Conservation (phyloP, 2,797 vertebrate genomes). For the Otus scops region DNA sequence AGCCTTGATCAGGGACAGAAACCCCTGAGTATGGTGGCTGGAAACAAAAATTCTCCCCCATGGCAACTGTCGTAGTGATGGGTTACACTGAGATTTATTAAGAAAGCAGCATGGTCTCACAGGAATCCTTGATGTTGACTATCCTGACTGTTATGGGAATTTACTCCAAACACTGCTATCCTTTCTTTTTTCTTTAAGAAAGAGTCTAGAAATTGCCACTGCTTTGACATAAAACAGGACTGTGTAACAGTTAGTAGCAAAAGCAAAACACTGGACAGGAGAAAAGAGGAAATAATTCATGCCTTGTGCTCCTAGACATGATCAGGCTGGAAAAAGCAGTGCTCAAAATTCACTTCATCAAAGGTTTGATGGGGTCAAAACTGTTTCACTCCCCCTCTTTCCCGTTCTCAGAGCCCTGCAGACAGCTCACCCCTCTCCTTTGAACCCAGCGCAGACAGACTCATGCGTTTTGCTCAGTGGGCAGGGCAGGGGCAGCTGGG, state of each 20-base stretch:
- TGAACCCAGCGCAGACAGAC: rapidly evolving
- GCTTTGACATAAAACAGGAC: neutral
- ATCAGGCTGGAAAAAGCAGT: neutral
- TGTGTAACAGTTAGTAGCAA: neutral
- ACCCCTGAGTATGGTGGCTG: neutral
- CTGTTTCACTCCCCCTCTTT: neutral
- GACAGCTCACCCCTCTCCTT: neutral
- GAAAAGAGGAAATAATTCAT: neutral
- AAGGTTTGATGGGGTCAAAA: neutral
- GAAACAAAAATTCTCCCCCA: neutral
- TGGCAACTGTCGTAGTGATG: rapidly evolving
- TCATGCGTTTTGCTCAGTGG: neutral
- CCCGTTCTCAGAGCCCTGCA: neutral
- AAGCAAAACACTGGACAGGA: neutral
- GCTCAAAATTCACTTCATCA: neutral
- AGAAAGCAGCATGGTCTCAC: neutral
- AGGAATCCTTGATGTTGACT: neutral
- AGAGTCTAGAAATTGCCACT: neutral
- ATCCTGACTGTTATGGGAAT: neutral
- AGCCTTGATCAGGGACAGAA: neutral
- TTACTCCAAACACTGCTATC: neutral
- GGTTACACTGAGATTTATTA: neutral
- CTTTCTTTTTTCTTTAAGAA: too few relatives aligned
- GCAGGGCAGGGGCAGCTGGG: neutral
- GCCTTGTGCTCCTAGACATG: neutral